Evolutionary conservation across 2,113 vertebrate genomes (phyloP).

Genomic region (Gadus macrocephalus): DNA sequence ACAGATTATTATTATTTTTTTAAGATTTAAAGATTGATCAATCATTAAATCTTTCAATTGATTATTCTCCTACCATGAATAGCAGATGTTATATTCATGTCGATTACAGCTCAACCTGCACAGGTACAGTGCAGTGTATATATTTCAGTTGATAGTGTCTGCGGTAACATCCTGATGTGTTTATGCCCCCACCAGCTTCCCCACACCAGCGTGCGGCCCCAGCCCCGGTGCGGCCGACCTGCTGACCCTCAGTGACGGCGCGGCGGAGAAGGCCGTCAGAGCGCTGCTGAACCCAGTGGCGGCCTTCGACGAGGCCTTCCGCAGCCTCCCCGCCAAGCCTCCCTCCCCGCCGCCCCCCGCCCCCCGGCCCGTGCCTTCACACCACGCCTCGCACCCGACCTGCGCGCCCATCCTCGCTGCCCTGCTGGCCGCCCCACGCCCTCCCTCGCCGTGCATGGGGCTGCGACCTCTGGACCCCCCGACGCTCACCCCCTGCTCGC

Average conservation of each 20-base stretch:
- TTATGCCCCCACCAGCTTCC: slow-evolving; percentile 32
- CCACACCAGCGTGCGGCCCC: slow-evolving; percentile 15
- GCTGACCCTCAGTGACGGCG: slow-evolving; percentile 45
- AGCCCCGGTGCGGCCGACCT: slow-evolving; percentile 40
- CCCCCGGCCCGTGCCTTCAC: slow-evolving; percentile 6
- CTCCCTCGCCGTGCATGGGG: slow-evolving; percentile 10
- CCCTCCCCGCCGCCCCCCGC: slow-evolving; percentile 12
- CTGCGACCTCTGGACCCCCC: slow-evolving; percentile 38
- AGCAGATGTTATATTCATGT: too few relatives aligned
- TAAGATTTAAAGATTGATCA: too few relatives aligned
- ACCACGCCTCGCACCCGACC: slow-evolving; percentile 1
- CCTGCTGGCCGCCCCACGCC: slow-evolving; percentile 1
- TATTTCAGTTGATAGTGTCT: too few relatives aligned
- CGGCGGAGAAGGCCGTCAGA: slow-evolving; percentile 46
- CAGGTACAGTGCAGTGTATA: too few relatives aligned
- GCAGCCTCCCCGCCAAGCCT: neutral
- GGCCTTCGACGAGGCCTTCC: slow-evolving; percentile 4
- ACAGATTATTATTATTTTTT: too few relatives aligned
- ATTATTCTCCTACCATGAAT: too few relatives aligned
- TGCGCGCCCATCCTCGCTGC: slow-evolving; percentile 4
- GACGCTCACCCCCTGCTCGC: slow-evolving; percentile 8
- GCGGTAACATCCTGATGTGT: neutral
- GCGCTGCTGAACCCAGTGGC: slow-evolving; percentile 34
- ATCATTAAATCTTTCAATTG: neutral
- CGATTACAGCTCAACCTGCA: too few relatives aligned